Conservation (phyloP, 2,797 vertebrate species). For the Hydrocynus forskahlii region DNA sequence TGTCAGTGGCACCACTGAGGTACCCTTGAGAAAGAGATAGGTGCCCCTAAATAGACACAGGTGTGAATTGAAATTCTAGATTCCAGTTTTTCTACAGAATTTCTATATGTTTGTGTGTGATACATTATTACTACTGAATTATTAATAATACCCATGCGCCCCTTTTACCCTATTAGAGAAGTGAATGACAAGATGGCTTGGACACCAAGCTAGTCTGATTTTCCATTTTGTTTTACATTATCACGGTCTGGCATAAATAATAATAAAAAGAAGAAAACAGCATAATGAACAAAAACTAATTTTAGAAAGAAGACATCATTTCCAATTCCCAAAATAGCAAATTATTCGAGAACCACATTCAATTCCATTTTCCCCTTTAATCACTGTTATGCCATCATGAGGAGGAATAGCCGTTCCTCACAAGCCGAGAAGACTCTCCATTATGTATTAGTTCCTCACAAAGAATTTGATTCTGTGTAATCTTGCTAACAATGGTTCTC, state of each 20-base stretch:
- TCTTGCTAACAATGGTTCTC: constrained; percentile 28
- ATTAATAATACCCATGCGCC: no score
- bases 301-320: neutral
- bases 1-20: no score
- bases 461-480: constrained; percentile 24
- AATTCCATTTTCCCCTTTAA: neutral
- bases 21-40: no score
- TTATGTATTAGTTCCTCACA: constrained; percentile 15
- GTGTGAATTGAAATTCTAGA: neutral
- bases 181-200: no score
- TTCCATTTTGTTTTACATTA: neutral
- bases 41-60: no score
- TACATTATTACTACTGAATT: no score
- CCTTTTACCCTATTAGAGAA: no score
- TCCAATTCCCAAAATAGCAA: neutral
- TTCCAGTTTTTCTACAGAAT: neutral
- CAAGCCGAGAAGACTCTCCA: neutral
- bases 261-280: neutral
- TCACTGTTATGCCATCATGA: neutral
- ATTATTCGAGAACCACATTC: neutral
- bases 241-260: neutral
- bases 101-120: neutral
- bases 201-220: neutral
- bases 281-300: neutral
- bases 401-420: neutral